A percentile compares a stretch with the other conserved stretches of the same genome.
phyloP scores from a whole-genome alignment of 1,140 invertebrate species.

The Tribolium castaneum region DNA sequence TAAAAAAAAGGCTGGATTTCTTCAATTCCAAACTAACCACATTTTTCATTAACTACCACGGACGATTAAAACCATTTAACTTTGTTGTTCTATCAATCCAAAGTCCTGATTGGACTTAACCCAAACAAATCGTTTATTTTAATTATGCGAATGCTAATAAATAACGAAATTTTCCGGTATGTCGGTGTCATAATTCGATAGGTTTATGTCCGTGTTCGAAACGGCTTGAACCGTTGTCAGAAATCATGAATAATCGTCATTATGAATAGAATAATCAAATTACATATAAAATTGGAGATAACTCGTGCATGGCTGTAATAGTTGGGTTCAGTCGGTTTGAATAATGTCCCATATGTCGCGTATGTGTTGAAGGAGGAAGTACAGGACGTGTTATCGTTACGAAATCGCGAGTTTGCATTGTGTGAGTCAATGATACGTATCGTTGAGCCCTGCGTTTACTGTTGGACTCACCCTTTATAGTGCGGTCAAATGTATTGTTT shows the following conservation, averaged over 20 bases:
- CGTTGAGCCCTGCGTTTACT: slow-evolving; percentile 45
- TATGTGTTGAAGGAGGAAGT: slow-evolving; percentile 36
- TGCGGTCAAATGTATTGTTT: slow-evolving; percentile 48
- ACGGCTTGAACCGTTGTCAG: background rate
- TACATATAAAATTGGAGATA: slow-evolving; percentile 33
- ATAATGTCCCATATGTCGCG: slow-evolving; percentile 46
- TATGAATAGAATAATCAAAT: slow-evolving; percentile 28
- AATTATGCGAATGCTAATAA: background rate
- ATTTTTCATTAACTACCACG: too few species aligned
- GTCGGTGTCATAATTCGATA: background rate
- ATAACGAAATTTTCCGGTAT: background rate
- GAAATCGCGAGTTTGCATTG: slow-evolving; percentile 43
- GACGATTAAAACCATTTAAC: too few species aligned
- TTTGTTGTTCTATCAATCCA: too few species aligned
- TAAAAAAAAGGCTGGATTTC: too few species aligned
- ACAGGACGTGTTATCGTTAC: slow-evolving; percentile 36
- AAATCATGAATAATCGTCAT: slow-evolving; percentile 20
- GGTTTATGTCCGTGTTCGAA: background rate
- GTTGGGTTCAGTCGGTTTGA: slow-evolving; percentile 21
- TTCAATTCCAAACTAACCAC: too few species aligned
- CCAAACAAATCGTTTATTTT: background rate
- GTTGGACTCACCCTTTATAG: slow-evolving; percentile 28
- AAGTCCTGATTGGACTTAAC: too few species aligned
- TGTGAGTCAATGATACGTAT: slow-evolving; percentile 46
- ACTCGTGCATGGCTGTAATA: slow-evolving; percentile 22